Base-by-base conservation (phyloP, 2,113 vertebrate species). In the Nansenia antarctica region DNA sequence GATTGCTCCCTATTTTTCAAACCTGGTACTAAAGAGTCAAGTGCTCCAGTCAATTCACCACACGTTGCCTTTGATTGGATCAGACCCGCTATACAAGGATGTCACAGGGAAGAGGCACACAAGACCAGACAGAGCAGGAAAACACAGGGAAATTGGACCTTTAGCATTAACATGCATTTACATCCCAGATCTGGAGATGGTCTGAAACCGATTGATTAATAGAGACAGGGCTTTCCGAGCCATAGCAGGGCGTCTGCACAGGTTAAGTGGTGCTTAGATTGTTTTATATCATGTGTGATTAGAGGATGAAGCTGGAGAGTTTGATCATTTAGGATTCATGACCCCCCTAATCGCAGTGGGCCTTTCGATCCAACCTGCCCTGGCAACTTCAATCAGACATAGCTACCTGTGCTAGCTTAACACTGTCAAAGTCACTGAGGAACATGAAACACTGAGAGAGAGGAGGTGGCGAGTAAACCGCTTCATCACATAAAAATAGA, bases 201-300 rank as follows among this genome's bases (percentile, higher is more conserved):
- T 82, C 83, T 72, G 79, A 74, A 87, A 85, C 81, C 86, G 89
- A 92, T 89, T 91, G 89, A 92, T 93, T 92, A 92, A 92, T 87
- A 88, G 87, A 91, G 91, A 91, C 91, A 92, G 88, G 91, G 87
- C 89, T 91, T 87, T 87, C 82, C 86, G 83, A 91, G 88, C 84
- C 82, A 84, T 87, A 92, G 91, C 91, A 89, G 82, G 85, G 81
- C 82, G 76, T 72, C 76, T 70, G 79, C 81, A 62, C 88, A 90
- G 89, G 90, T 92, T 92, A 93, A 92, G 87, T 90, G 90, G 89
- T 90, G 91, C 91, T 91, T 87, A 90, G 88, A 91, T 93, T 90
- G 90, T 91, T 89, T 91, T 87, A 90, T 90, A 88, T 82, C 81
- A 86, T 78, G 83, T 76, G 71, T 88, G 91, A 92, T 92, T 92